Base-by-base conservation (phyloP, 2,888 invertebrate genomes). In the Andrena bucephala region DNA sequence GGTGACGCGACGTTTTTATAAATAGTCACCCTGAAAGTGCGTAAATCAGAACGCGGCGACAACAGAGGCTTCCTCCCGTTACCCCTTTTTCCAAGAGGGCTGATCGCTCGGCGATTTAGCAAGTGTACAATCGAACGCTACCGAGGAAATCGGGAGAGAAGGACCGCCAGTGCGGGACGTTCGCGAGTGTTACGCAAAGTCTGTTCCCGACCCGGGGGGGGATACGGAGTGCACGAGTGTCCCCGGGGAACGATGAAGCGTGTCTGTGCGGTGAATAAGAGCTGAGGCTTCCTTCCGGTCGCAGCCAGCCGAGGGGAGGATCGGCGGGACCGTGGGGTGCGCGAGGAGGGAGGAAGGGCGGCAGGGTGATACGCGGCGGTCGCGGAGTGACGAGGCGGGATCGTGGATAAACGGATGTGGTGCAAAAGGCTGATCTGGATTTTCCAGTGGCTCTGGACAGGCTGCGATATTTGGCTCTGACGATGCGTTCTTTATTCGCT, bases 361-460 rank as follows among this genome's bases (percentile, higher is more conserved):
- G 0, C 10, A 27, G 7, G 31, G 36, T 65, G 50, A 27, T 36
- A 10, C 42, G 24, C n/a, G 8, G n/a, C 33, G 57, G 50, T 69
- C 70, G 16, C 20, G 13, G 16, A 20, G 13, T n/a, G 20, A 36
- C 66, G 80, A 29, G 60, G 77, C 63, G 20, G 69, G 66, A 81
- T 79, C 80, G 67, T 70, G 67, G 81, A 48, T 8, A 74, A 77
- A 79, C 90, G 91, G 89, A 91, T 92, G 90, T 91, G 92, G 90
- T 90, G 88, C 85, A 91, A 91, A 86, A 85, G 90, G 69, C 69
- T 90, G 75, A 89, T 90, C 66, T 92, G 92, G 90, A 89, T 92
- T 72, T 91, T 92, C 84, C 87, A 89, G 54, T 92, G 92, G 90
- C 88, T 91, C 66, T 92, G 92, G 91, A 91, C 90, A 72, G 84